phyloP scores from a whole-genome alignment of 1,140 invertebrate species.

The Atopsyche davidsoni region DNA sequence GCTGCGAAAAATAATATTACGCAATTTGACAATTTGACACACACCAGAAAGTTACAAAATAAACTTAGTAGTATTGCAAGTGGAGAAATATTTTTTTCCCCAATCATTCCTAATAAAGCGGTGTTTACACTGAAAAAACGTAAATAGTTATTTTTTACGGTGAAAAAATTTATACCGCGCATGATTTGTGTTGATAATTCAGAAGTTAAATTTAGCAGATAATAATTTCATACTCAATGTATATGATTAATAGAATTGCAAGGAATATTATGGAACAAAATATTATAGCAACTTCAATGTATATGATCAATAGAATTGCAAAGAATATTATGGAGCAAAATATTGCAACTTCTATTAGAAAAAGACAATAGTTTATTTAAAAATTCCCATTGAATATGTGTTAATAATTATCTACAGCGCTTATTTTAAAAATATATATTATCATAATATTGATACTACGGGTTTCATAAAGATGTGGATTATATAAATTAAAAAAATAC shows the following conservation, averaged over 20 bases:
- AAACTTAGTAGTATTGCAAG: no score
- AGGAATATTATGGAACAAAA: background rate
- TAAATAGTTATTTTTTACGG: no score
- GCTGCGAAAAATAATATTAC: slow-evolving; percentile 6
- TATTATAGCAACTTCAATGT: background rate
- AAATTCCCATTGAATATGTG: background rate
- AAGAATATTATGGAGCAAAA: background rate
- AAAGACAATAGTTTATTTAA: background rate
- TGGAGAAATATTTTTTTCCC: background rate
- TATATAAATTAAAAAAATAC: background rate
- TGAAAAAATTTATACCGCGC: no score
- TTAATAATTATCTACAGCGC: background rate
- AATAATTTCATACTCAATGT: no score
- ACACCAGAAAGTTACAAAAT: background rate
- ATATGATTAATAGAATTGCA: background rate
- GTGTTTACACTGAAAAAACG: no score
- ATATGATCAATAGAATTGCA: background rate
- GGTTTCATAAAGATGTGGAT: background rate
- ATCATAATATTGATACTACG: background rate
- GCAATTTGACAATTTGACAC: slow-evolving; percentile 12
- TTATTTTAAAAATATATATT: background rate
- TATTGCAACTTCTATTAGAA: background rate
- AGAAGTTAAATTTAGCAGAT: no score
- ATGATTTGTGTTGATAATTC: no score
- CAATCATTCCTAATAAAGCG: background rate